These are phyloP conservation scores for Melieria omissa DNA, from an alignment of 2,888 invertebrate species.

Conservation along the genomic window DNA sequence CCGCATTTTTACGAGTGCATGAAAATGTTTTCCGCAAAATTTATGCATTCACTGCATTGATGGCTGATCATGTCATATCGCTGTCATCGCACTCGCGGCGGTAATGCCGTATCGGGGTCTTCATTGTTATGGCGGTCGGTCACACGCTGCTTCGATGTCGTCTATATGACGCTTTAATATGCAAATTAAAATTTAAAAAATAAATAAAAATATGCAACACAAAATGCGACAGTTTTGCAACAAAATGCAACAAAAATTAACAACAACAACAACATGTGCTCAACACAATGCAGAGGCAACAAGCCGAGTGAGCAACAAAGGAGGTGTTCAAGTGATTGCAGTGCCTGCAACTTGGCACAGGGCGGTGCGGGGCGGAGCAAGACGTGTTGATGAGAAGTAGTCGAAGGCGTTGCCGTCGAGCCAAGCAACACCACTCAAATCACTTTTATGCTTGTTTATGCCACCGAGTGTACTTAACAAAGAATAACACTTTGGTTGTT, in stretches of 20 bases:
- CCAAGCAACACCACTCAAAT: constrained; percentile 14
- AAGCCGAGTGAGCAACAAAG: constrained; percentile 14
- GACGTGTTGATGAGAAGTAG: background rate
- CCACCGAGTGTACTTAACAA: constrained; percentile 31
- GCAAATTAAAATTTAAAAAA: background rate
- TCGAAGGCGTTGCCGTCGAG: background rate
- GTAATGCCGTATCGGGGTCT: background rate
- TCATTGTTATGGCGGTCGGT: background rate
- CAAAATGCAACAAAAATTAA: constrained; percentile 16
- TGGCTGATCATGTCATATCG: constrained; percentile 53
- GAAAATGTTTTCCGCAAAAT: background rate
- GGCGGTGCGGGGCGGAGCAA: background rate
- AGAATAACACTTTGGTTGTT: constrained; percentile 23
- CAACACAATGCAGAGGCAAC: background rate
- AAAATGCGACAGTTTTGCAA: constrained; percentile 16
- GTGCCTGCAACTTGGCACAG: constrained; percentile 7
- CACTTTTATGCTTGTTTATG: constrained; percentile 31
- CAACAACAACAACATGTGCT: constrained; percentile 1
- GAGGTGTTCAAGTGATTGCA: constrained; percentile 11
- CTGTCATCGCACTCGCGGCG: constrained; percentile 48
- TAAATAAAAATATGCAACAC: background rate
- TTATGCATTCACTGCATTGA: background rate
- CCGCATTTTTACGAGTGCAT: constrained; percentile 46
- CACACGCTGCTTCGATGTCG: too few species aligned
- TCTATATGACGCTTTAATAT: too few species aligned